phyloP scores from a whole-genome alignment of 2,797 vertebrate species.

The Galaxias olidus region DNA sequence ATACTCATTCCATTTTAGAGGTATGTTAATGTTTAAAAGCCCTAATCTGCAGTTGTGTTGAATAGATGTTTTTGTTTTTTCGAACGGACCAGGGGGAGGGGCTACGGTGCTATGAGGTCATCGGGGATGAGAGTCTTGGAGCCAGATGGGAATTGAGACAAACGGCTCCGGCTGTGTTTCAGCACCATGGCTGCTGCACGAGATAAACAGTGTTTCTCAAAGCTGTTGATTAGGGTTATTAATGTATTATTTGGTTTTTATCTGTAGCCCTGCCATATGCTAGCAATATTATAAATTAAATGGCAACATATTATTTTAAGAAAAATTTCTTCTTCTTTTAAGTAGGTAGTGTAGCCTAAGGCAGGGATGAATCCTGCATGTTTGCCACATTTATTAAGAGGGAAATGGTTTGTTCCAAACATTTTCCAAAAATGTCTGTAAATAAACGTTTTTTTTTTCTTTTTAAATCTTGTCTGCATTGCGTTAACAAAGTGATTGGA shows the following conservation, averaged over 20 bases:
- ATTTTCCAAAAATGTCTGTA: background rate
- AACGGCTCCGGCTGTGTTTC: no score
- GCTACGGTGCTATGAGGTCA: no score
- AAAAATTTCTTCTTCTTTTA: constrained; percentile 36
- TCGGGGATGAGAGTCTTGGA: no score
- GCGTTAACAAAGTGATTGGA: constrained; percentile 47
- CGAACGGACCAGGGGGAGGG: no score
- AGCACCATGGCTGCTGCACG: no score
- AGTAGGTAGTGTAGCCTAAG: constrained; percentile 13
- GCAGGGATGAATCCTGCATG: constrained; percentile 27
- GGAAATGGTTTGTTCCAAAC: background rate
- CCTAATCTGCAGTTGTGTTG: no score
- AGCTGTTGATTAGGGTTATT: no score
- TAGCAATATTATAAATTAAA: constrained; percentile 63
- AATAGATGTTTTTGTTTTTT: no score
- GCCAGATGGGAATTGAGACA: no score
- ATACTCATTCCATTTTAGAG: no score
- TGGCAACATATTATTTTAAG: constrained; percentile 47
- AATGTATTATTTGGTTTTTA: constrained; percentile 24
- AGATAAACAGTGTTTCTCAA: no score
- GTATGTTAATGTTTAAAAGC: no score
- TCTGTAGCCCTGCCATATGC: constrained; percentile 35
- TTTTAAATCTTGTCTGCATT: constrained; percentile 36
- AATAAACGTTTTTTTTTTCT: constrained; percentile 10
- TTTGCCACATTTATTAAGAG: constrained; percentile 31